Percentiles rank a stretch among this genome's conserved stretches.
These are phyloP conservation scores for Muscina levida DNA, from an alignment of 2,888 invertebrate genomes.

Conservation along the genomic window DNA sequence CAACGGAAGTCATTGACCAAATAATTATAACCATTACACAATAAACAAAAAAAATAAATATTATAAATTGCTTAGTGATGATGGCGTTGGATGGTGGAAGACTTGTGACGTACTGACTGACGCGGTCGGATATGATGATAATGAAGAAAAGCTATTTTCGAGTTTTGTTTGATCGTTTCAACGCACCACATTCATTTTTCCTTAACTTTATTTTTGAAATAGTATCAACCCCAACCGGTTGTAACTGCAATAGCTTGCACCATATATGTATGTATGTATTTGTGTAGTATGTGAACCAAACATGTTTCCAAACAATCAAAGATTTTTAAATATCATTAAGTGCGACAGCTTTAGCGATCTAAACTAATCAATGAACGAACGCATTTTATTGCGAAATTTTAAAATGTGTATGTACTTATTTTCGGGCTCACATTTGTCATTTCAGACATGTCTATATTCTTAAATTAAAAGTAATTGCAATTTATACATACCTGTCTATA, in stretches of 20 bases:
- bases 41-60: slow-evolving; percentile 2
- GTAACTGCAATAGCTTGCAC: slow-evolving; percentile 37
- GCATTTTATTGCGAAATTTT: slow-evolving; percentile 8
- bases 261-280: slow-evolving; percentile 30
- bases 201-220: neutral
- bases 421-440: no score
- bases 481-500: no score
- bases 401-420: no score
- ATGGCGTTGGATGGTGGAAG: neutral
- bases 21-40: neutral
- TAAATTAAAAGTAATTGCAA: no score
- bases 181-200: neutral
- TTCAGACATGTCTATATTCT: no score
- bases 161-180: no score
- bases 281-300: neutral
- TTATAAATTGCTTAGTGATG: slow-evolving; percentile 7
- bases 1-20: neutral
- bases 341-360: neutral
- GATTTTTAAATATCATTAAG: slow-evolving; percentile 12
- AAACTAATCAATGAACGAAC: neutral
- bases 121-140: neutral
- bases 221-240: slow-evolving; percentile 44
- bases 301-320: slow-evolving; percentile 3
- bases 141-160: no score
- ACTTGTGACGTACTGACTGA: neutral